Percentiles rank a stretch among this genome's conserved stretches.
These are phyloP conservation scores for Drosophila trapezifrons DNA, from an alignment of 1,140 invertebrate genomes.

Conservation along the genomic window DNA sequence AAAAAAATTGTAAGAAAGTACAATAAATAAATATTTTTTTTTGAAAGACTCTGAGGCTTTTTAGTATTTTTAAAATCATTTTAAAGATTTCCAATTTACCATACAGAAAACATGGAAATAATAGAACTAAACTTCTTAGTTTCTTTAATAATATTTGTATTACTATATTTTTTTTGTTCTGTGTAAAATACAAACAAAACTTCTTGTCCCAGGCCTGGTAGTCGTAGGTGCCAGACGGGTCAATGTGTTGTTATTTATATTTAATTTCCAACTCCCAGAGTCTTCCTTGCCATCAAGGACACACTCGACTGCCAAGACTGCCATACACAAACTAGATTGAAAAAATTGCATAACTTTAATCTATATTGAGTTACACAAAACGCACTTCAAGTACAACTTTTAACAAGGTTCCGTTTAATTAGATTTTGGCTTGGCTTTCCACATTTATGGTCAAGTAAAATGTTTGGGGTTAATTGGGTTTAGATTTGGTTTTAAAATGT, in stretches of 20 bases:
- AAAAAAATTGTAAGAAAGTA: no score
- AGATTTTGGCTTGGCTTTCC: conserved; percentile 23
- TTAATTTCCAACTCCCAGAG: conserved; percentile 39
- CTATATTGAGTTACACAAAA: conserved; percentile 33
- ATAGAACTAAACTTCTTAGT: no score
- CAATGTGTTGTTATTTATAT: conserved; percentile 66
- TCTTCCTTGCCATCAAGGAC: conserved; percentile 15
- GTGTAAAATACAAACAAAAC: conserved; percentile 10
- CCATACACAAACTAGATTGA: conserved; percentile 12
- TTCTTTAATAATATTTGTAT: background rate
- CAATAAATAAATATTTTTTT: no score
- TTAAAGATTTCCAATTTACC: no score
- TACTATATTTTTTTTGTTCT: background rate
- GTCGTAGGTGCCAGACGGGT: conserved; percentile 56
- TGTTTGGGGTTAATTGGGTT: background rate
- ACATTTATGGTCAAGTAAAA: background rate
- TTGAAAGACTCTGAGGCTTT: no score
- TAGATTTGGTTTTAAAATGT: conserved; percentile 13
- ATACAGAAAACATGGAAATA: no score
- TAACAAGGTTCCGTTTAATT: conserved; percentile 29
- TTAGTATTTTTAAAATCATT: no score
- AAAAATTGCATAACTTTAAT: conserved; percentile 41
- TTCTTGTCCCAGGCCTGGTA: conserved; percentile 7
- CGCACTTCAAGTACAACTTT: conserved; percentile 6
- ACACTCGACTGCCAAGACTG: conserved; percentile 2